Evolutionary conservation across 2,888 invertebrate genomes (phyloP).

Genomic region (Lamellibrachia columna): DNA sequence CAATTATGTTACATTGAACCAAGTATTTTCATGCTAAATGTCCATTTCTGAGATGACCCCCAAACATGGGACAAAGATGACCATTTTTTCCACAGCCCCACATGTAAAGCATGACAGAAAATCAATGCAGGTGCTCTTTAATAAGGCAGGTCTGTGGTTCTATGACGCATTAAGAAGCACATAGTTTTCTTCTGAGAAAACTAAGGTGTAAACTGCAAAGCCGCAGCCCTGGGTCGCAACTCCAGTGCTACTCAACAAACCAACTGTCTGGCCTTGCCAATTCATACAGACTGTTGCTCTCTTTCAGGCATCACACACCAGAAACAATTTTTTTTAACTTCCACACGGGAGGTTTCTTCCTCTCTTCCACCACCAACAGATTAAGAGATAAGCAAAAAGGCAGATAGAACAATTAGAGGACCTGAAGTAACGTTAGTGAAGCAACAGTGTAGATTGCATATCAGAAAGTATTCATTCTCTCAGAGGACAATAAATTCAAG

Average conservation of each 20-base stretch:
- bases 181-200: neutral
- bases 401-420: no score
- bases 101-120: neutral
- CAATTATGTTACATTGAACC: neutral
- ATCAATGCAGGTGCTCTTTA: neutral
- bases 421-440: no score
- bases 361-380: neutral
- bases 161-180: constrained; percentile 6
- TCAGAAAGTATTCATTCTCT: no score
- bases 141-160: neutral
- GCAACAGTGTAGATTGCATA: no score
- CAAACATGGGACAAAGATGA: neutral
- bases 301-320: neutral
- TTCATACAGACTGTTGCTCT: neutral
- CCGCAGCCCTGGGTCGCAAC: neutral
- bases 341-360: neutral
- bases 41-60: neutral
- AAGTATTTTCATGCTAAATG: neutral
- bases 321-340: neutral
- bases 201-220: neutral
- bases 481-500: no score
- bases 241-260: neutral
- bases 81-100: constrained; percentile 4
- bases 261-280: neutral
- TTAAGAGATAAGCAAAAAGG: no score